Conservation (phyloP, 2,888 invertebrate genomes). For the Chrysomela aeneicollis region DNA sequence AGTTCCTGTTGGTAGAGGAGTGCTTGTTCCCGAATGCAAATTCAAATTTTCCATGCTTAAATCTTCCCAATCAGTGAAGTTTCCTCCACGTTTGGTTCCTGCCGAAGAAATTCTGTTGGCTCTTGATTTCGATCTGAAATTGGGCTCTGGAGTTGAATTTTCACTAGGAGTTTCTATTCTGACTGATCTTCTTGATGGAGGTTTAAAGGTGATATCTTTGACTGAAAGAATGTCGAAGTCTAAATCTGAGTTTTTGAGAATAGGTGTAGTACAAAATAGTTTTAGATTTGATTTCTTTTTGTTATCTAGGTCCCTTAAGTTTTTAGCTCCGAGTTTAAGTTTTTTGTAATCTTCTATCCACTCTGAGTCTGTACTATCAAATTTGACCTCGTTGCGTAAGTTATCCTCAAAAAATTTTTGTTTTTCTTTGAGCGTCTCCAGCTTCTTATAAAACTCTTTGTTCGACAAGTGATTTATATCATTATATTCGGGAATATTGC, state of each 20-base stretch:
- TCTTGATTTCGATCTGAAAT: constrained; percentile 51
- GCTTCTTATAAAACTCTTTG: constrained; percentile 76
- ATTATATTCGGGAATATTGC: constrained; percentile 81
- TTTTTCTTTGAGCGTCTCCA: constrained; percentile 72
- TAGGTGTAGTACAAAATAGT: constrained; percentile 52
- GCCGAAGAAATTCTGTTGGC: constrained; percentile 48
- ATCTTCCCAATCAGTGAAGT: constrained; percentile 53
- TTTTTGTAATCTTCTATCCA: constrained; percentile 59
- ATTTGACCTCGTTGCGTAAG: constrained; percentile 50
- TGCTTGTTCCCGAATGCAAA: constrained; percentile 45
- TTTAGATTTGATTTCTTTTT: constrained; percentile 47
- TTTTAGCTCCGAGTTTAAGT: constrained; percentile 44
- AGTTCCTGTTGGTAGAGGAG: constrained; percentile 50
- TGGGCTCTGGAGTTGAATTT: constrained; percentile 50
- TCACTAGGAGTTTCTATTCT: constrained; percentile 58
- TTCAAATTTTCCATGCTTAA: constrained; percentile 56
- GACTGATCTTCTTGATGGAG: constrained; percentile 59
- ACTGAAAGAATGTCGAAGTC: constrained; percentile 47
- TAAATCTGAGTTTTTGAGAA: constrained; percentile 30
- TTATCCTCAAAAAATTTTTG: constrained; percentile 64
- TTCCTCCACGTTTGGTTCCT: constrained; percentile 45
- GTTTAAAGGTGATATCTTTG: constrained; percentile 51
- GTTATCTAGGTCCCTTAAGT: constrained; percentile 29
- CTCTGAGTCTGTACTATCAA: constrained; percentile 48
- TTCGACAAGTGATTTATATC: constrained; percentile 79